Conservation (phyloP, 2,797 vertebrate genomes). For the Kryptopterus vitreolus region DNA sequence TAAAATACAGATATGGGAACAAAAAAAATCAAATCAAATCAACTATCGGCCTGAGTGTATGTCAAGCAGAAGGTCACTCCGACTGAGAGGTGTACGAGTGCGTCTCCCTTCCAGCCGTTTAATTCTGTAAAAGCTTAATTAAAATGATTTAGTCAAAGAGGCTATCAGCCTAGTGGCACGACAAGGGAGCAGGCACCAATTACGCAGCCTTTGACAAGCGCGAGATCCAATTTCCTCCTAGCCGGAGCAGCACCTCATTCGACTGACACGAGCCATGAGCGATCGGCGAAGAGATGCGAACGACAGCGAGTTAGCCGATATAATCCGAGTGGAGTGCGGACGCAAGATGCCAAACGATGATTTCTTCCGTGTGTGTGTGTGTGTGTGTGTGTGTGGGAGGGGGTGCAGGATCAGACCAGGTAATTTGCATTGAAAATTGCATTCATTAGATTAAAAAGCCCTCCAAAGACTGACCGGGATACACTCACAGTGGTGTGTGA, state of each 20-base stretch:
- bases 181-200: slow-evolving; percentile 37
- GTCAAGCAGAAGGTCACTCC: slow-evolving; percentile 35
- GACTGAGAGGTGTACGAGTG: not conserved
- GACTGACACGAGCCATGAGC: slow-evolving; percentile 21
- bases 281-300: slow-evolving; percentile 2
- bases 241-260: slow-evolving; percentile 21
- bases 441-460: not conserved
- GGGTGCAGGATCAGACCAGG: not conserved
- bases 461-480: not conserved
- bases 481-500: not conserved
- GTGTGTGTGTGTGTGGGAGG: no score
- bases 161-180: slow-evolving; percentile 12
- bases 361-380: no score
- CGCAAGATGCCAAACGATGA: not conserved
- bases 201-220: slow-evolving; percentile 41
- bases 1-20: not conserved
- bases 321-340: slow-evolving; percentile 16
- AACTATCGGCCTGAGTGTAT: not conserved
- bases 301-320: slow-evolving; percentile 10
- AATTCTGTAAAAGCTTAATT: slow-evolving; percentile 51
- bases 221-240: slow-evolving; percentile 43
- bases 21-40: no score
- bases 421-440: slow-evolving; percentile 2
- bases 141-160: slow-evolving; percentile 49
- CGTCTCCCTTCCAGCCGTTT: slow-evolving; percentile 30